Conservation (phyloP, 2,888 invertebrate genomes). For the Marronus borbonicus region DNA sequence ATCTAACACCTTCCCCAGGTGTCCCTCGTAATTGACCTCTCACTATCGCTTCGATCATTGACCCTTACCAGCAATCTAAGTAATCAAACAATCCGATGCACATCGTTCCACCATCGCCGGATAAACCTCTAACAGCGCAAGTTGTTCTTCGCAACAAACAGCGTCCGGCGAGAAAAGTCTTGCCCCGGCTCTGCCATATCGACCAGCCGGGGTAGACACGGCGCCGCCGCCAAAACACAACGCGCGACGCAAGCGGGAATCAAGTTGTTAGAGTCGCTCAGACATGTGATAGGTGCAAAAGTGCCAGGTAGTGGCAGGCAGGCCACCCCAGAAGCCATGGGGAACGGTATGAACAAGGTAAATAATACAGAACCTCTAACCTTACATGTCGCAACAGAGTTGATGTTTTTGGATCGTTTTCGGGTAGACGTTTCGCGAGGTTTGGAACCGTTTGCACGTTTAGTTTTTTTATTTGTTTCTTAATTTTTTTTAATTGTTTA, state of each 20-base stretch:
- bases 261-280: constrained; percentile 51
- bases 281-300: constrained; percentile 62
- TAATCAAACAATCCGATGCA: background rate
- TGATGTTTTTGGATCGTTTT: too few relatives aligned
- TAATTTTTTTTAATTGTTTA: too few relatives aligned
- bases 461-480: too few relatives aligned
- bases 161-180: background rate
- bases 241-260: constrained; percentile 55
- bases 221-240: constrained; percentile 61
- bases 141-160: constrained; percentile 10
- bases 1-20: too few relatives aligned
- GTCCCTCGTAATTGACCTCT: too few relatives aligned
- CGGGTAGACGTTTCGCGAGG: too few relatives aligned
- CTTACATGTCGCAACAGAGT: constrained; percentile 1
- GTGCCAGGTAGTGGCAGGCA: constrained; percentile 49
- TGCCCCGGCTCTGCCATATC: constrained; percentile 57
- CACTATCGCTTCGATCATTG: too few relatives aligned
- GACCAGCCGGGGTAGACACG: constrained; percentile 64
- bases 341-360: constrained; percentile 95
- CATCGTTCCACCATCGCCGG: background rate
- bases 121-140: background rate
- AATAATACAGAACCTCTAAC: constrained; percentile 64
- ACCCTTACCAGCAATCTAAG: too few relatives aligned
- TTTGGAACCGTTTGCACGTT: too few relatives aligned
- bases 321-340: constrained; percentile 73